Evolutionary conservation across 2,113 vertebrate species (phyloP), one percentile per base, ranked within the genome.

Genomic region (Cyanoderma ruficeps): DNA sequence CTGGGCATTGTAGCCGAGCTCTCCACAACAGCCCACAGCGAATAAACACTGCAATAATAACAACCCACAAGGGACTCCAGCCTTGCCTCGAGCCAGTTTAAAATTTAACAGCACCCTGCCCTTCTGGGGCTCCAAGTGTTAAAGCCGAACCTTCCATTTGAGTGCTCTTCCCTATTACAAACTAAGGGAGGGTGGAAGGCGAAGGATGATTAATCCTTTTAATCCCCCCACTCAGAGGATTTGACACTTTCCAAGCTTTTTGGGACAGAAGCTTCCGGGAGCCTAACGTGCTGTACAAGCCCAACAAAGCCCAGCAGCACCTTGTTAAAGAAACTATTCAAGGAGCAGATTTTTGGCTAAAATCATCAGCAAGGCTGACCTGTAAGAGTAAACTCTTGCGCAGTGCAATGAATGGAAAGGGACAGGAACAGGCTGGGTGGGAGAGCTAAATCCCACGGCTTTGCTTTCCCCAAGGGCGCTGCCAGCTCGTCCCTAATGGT

Each of bases 41-140:
- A 95, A 90, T 70, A 81, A 91, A 87, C 95, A 86, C 65, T 39
- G 80, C 95, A 83, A 87, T 72, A 96, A 96, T n/a, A 89, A 89
- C 68, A 90, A 87, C 65, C 94, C 92, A 31, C 64, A 27, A n/a
- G 95, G 90, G 96, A 90, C 53, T 85, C 60, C 82, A 84, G 69
- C 59, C 71, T 86, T 42, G 64, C 63, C 87, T 90, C 14, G 0
- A n/a, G 59, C 15, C 15, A 11, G 80, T 46, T 64, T 77, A 75
- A 94, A 96, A 87, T 49, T 37, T 92, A 70, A 57, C 80, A 88
- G 69, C 90, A 56, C 53, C 33, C 41, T 80, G 25, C 52, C 61
- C 91, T 91, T 61, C 72, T 85, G 83, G 78, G 88, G 80, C 10
- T 89, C 79, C 25, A 92, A 72, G 64, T 53, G 57, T 44, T 82